Evolutionary conservation across 2,888 invertebrate species (phyloP).

Genomic region (Dasysyrphus albostriatus): DNA sequence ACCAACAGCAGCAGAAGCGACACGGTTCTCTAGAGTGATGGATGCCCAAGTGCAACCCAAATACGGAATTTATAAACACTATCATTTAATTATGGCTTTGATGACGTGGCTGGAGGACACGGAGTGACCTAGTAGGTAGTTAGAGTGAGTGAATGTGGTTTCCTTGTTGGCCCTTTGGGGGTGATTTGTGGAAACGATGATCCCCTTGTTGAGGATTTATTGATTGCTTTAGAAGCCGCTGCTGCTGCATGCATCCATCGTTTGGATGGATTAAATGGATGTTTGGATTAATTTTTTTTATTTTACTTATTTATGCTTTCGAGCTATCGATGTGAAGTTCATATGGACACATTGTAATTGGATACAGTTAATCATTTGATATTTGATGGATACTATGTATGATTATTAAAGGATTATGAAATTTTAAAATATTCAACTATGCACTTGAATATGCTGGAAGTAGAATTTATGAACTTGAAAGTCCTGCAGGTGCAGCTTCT

Average conservation of each 20-base stretch:
- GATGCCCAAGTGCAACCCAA: constrained; percentile 64
- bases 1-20: constrained; percentile 22
- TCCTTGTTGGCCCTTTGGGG: constrained; percentile 59
- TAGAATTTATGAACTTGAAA: not conserved
- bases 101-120: constrained; percentile 69
- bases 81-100: constrained; percentile 70
- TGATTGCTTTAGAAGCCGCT: constrained; percentile 44
- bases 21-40: constrained; percentile 44
- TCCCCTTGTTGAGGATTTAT: constrained; percentile 61
- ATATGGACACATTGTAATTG: constrained; percentile 35
- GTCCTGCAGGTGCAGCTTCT: constrained; percentile 5
- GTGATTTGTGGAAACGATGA: constrained; percentile 58
- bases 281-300: constrained; percentile 27
- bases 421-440: not conserved
- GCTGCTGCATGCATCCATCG: not conserved
- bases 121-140: constrained; percentile 63
- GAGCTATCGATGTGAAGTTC: constrained; percentile 38
- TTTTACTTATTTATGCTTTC: constrained; percentile 34
- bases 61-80: constrained; percentile 71
- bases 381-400: constrained; percentile 42
- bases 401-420: constrained; percentile 13
- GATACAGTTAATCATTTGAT: constrained; percentile 50
- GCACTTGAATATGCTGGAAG: not conserved
- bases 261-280: constrained; percentile 20
- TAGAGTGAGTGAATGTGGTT: constrained; percentile 45